A percentile compares a stretch with the other conserved stretches of the same genome.
Evolutionary conservation across 2,888 invertebrate genomes (phyloP).

Genomic region (Stenodera caucasica): DNA sequence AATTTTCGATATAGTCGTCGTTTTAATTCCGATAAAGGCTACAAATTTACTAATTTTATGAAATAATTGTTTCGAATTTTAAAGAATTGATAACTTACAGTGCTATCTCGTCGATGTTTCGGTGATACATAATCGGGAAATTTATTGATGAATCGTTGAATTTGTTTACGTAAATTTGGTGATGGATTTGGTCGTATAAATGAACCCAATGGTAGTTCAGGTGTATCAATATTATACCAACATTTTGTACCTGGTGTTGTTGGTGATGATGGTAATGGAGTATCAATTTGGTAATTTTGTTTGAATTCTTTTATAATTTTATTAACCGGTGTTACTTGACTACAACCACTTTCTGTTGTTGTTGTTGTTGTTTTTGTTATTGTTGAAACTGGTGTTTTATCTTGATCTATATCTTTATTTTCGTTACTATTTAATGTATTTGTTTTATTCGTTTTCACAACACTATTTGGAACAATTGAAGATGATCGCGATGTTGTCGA

Average conservation of each 20-base stretch:
- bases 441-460: background rate
- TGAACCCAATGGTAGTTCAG: slow-evolving; percentile 61
- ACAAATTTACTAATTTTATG: slow-evolving; percentile 34
- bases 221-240: slow-evolving; percentile 55
- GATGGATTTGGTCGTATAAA: slow-evolving; percentile 58
- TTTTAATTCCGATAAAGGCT: slow-evolving; percentile 63
- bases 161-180: slow-evolving; percentile 57
- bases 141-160: slow-evolving; percentile 57
- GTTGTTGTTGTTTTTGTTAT: slow-evolving; percentile 23
- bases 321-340: slow-evolving; percentile 51
- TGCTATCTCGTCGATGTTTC: slow-evolving; percentile 48
- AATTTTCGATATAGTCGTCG: slow-evolving; percentile 55
- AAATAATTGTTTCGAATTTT: too few species aligned
- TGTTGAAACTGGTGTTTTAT: slow-evolving; percentile 13
- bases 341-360: slow-evolving; percentile 27
- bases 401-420: too few species aligned
- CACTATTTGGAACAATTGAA: background rate
- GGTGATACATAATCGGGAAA: slow-evolving; percentile 56
- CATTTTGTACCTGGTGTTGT: slow-evolving; percentile 40
- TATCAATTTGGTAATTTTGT: slow-evolving; percentile 40
- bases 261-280: slow-evolving; percentile 31
- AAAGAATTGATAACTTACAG: slow-evolving; percentile 44
- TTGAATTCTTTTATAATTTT: slow-evolving; percentile 50
- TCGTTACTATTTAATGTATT: too few species aligned
- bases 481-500: background rate